Percentiles rank a stretch among this genome's conserved stretches.
Evolutionary conservation across 2,888 invertebrate species (phyloP).

Genomic region (Heterodera filipjevi): DNA sequence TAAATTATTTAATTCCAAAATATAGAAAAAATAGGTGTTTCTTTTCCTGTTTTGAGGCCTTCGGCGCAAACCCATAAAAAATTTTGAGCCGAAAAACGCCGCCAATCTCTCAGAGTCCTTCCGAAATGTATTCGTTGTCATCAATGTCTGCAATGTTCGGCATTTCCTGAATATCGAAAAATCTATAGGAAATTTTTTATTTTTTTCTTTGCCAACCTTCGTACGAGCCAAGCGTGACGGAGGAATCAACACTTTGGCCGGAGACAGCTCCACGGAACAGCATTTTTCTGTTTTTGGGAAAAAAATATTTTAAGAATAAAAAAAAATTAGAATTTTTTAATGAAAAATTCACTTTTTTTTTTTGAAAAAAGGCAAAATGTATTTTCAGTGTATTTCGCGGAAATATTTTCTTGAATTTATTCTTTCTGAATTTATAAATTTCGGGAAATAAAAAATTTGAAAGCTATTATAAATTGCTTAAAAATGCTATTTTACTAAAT

Average conservation of each 20-base stretch:
- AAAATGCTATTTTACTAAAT: too few relatives aligned
- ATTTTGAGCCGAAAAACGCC: not conserved
- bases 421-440: too few relatives aligned
- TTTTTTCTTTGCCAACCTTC: conserved; percentile 9
- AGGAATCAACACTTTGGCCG: conserved; percentile 24
- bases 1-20: too few relatives aligned
- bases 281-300: conserved; percentile 39
- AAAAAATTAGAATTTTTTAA: not conserved
- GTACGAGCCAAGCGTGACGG: conserved; percentile 31
- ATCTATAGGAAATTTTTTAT: not conserved
- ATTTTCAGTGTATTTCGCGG: too few relatives aligned
- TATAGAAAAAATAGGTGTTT: too few relatives aligned
- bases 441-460: too few relatives aligned
- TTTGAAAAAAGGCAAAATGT: too few relatives aligned
- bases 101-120: not conserved
- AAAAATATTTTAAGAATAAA: too few relatives aligned
- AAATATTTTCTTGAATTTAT: not conserved
- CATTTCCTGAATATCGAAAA: conserved; percentile 26
- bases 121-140: conserved; percentile 27
- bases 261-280: conserved; percentile 33
- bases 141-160: conserved; percentile 37
- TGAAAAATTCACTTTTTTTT: too few relatives aligned
- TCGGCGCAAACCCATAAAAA: too few relatives aligned
- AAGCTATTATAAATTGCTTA: too few relatives aligned
- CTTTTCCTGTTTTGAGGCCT: too few relatives aligned